Percentiles rank a stretch among this genome's conserved stretches.
These are phyloP conservation scores for Argyrosomus japonicus DNA, from an alignment of 2,113 vertebrate genomes.

Conservation along the genomic window DNA sequence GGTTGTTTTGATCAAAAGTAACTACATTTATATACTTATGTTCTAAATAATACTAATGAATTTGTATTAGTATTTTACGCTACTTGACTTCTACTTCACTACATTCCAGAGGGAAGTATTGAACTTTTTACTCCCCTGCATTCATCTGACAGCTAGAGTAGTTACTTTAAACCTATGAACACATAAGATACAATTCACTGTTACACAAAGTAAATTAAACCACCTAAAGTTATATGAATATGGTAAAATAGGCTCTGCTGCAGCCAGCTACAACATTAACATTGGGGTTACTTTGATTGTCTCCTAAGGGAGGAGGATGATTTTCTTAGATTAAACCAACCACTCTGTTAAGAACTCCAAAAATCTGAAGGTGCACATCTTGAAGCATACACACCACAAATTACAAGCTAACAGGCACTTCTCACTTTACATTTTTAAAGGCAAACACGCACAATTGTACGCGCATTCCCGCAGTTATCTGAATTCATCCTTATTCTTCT, in stretches of 20 bases:
- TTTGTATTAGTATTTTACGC: background rate
- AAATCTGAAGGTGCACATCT: background rate
- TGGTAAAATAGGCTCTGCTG: background rate
- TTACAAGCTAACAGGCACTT: background rate
- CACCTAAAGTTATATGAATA: background rate
- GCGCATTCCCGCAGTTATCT: background rate
- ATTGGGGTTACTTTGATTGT: background rate
- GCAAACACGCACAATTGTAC: background rate
- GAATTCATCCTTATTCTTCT: background rate
- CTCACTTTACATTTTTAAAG: background rate
- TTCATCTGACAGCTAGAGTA: background rate
- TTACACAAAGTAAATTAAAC: background rate
- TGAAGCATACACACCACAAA: background rate
- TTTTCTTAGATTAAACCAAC: background rate
- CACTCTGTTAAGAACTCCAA: background rate
- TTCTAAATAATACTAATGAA: no score
- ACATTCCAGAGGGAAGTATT: background rate
- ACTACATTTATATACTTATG: background rate
- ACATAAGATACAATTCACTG: background rate
- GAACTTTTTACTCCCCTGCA: background rate
- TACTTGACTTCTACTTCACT: background rate
- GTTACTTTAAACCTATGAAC: background rate
- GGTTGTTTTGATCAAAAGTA: background rate
- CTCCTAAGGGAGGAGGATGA: no score
- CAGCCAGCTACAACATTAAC: background rate